These are phyloP conservation scores for Heliocidaris erythrogramma DNA, from an alignment of 35 echinoderm and acorn worm species.

Conservation along the genomic window DNA sequence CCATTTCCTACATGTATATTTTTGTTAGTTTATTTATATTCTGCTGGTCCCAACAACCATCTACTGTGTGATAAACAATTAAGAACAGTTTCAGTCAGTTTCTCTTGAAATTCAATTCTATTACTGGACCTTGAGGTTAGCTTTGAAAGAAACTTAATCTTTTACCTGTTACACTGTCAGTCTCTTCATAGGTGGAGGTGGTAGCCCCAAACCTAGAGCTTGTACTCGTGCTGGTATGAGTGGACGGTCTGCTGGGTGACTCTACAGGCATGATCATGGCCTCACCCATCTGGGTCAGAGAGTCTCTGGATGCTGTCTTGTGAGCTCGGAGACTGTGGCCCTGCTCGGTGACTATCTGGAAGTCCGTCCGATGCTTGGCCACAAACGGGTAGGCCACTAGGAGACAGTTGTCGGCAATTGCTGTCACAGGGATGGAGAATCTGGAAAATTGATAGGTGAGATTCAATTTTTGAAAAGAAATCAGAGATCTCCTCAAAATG, in stretches of 20 bases:
- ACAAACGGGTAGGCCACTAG: constrained; percentile 92
- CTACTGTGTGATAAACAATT: too few relatives aligned
- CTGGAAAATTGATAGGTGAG: constrained; percentile 40
- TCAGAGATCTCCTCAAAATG: too few relatives aligned
- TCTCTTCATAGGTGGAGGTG: constrained; percentile 87
- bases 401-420: constrained; percentile 97
- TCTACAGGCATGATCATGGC: constrained; percentile 91
- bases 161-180: constrained; percentile 91
- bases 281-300: constrained; percentile 71
- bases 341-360: constrained; percentile 97
- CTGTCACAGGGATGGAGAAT: constrained; percentile 92
- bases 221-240: constrained; percentile 73
- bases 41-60: too few relatives aligned
- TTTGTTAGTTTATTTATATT: too few relatives aligned
- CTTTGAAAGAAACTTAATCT: not conserved
- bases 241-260: constrained; percentile 73
- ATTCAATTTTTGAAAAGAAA: not conserved
- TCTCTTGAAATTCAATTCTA: too few relatives aligned
- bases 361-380: constrained; percentile 93
- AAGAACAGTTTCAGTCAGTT: too few relatives aligned
- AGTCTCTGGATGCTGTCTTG: constrained; percentile 70
- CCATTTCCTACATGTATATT: too few relatives aligned
- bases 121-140: too few relatives aligned
- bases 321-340: constrained; percentile 69
- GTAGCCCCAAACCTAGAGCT: constrained; percentile 91